Evolutionary conservation across 2,113 vertebrate genomes (phyloP), one percentile per base, ranked within the genome.

Genomic region (Ophthalmolycus amberensis): DNA sequence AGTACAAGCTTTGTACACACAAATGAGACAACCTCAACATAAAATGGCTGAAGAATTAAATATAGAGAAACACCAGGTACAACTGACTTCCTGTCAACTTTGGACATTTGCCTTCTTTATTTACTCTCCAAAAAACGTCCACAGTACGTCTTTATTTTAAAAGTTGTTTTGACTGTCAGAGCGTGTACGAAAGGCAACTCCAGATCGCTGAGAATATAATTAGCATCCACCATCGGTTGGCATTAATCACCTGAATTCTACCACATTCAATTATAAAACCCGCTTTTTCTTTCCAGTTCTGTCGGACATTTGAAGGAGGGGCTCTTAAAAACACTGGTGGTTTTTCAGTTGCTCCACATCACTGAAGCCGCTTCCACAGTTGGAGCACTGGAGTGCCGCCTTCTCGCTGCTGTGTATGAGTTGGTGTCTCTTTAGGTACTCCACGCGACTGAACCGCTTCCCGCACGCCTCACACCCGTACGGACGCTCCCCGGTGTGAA

Each of bases 401-500:
- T 95, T 91, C 81, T 95, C 95, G 0, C 90, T 91, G 75, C 67
- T 91, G 87, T 95, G 96, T 74, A 93, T 92, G 71, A 94, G 93
- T 73, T 95, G 95, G 77, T 97, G 96, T 83, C 96, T 96, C 86
- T 96, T 95, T 52, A 97, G 90, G 42, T 96, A 96, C 79, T 96
- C 95, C 79, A 95, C 95, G 0, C 96, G 94, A 68, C 96, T 95
- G 83, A 97, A 97, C 2, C 96, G 94, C 60, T 97, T 99, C 7
- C 97, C 96, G 2, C 97, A 99, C 2, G 96, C 95, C 0, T 87
- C 82, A 34, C 96, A 97, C 10, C 94, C 95, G 34, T 96, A 97
- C 0, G 96, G 96, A 8, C 96, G 96, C 76, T 97, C 95, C 0
- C 95, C 94, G 0, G 84, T 92, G 20, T 98, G 97, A 56, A 96